Base-by-base conservation (phyloP, 2,113 vertebrate genomes). In the Heterotilapia buettikoferi region DNA sequence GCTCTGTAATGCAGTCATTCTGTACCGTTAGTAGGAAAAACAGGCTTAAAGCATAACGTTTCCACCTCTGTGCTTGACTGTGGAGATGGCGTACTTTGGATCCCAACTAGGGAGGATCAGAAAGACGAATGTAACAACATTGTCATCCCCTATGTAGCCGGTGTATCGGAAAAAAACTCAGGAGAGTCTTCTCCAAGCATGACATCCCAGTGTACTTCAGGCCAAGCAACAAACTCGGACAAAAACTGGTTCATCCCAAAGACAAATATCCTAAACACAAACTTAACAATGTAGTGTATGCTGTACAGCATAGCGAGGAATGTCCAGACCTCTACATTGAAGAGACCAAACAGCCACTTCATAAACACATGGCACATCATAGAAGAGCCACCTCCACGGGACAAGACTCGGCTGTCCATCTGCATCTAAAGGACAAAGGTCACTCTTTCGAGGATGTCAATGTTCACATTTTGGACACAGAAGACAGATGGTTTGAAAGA, bases 371-470 rank as follows among this genome's bases (percentile, higher is more conserved):
- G 57, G 57, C 14, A 59, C 26, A 59, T 9, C 1, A 0, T 1
- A 59, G 57, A 59, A 59, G 57, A 61, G 0, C 2, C 57, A 61
- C 26, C 14, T 61, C 14, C 26, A 61, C 0, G 0, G 57, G 57
- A 59, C 57, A 59, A 59, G 57, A 59, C 14, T 59, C 14, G 0
- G 57, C 57, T 0, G 14, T 59, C 26, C 57, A 18, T 0, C 57
- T 59, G 57, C 26, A 59, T 59, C 57, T 59, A 0, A 59, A 31
- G 7, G 26, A 18, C 0, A 26, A 26, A 26, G 54, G 54, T 0
- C 24, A 1, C 54, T 56, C 1, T 56, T 56, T 56, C 0, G 1
- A 56, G 21, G 11, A 56, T 13, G 21, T 21, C 53, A 56, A 13
- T 56, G 53, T 56, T 56, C 4, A 56, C 21, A 56, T 56, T 26